phyloP scores from a whole-genome alignment of 2,797 vertebrate species.

The Propithecus perrieri region DNA sequence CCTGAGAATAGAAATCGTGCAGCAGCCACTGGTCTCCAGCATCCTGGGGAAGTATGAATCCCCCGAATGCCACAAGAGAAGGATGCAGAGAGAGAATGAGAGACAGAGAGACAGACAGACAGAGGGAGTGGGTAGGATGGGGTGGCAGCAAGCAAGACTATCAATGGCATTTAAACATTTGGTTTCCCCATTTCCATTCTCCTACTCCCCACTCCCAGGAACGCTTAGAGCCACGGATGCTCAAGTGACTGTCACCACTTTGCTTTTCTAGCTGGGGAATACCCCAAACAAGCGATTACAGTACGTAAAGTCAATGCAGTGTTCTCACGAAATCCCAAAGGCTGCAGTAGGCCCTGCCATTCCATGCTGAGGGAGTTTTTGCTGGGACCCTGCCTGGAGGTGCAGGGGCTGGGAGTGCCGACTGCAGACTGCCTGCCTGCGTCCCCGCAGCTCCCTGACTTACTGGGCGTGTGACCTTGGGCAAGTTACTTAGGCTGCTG shows the following conservation, averaged over 20 bases:
- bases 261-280: not conserved
- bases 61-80: not conserved
- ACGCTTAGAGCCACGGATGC: not conserved
- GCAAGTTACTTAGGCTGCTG: not conserved
- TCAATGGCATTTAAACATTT: rapidly evolving
- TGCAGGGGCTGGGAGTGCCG: not conserved
- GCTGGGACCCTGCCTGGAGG: not conserved
- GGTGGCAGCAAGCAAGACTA: not conserved
- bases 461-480: not conserved
- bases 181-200: not conserved
- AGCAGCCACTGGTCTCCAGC: rapidly evolving
- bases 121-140: too few relatives aligned
- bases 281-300: not conserved
- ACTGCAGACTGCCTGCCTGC: not conserved
- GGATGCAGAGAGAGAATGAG: not conserved
- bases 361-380: rapidly evolving
- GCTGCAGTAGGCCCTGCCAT: not conserved
- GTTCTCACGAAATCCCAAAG: not conserved
- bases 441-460: not conserved
- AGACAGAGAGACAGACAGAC: too few relatives aligned
- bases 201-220: not conserved
- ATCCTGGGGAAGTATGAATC: rapidly evolving
- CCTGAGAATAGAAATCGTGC: too few relatives aligned
- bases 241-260: not conserved
- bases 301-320: not conserved